These are phyloP conservation scores for Mastomys natalensis DNA, from an alignment of 2,113 vertebrate species.

Conservation along the genomic window DNA sequence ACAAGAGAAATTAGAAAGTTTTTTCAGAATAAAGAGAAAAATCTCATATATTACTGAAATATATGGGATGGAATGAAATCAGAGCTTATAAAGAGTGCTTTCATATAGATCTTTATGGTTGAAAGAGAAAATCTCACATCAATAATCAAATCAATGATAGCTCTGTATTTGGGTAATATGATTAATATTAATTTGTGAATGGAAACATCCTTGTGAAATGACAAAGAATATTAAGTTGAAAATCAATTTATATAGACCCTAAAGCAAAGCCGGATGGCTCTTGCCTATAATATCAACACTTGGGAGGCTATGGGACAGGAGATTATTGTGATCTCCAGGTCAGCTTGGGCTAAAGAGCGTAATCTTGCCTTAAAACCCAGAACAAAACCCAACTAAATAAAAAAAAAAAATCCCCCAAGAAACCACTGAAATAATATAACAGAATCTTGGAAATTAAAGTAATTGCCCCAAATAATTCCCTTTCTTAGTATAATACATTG, in stretches of 20 bases:
- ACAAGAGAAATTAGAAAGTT: conserved; percentile 49
- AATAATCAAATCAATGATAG: conserved; percentile 33
- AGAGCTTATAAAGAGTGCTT: conserved; percentile 19
- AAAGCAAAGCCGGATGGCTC: background rate
- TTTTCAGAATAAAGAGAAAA: conserved; percentile 36
- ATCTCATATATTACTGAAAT: conserved; percentile 45
- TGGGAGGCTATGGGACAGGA: background rate
- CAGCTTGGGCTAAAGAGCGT: background rate
- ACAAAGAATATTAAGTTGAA: conserved; percentile 7
- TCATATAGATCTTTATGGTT: background rate
- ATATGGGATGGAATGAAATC: conserved; percentile 38
- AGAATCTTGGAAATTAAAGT: conserved; percentile 30
- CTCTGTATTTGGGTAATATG: conserved; percentile 43
- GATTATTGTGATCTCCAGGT: background rate
- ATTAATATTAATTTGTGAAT: conserved; percentile 80
- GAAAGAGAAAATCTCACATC: conserved; percentile 46
- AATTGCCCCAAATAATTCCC: conserved; percentile 7
- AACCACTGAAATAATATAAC: background rate
- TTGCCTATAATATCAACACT: background rate
- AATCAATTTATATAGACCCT: conserved; percentile 11
- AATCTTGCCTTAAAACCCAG: background rate
- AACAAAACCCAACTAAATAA: background rate
- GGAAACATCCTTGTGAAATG: conserved; percentile 79
- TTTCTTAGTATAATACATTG: conserved; percentile 37
- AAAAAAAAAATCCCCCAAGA: background rate